Conservation (phyloP, 2,888 invertebrate genomes). For the Cantharis lateralis region DNA sequence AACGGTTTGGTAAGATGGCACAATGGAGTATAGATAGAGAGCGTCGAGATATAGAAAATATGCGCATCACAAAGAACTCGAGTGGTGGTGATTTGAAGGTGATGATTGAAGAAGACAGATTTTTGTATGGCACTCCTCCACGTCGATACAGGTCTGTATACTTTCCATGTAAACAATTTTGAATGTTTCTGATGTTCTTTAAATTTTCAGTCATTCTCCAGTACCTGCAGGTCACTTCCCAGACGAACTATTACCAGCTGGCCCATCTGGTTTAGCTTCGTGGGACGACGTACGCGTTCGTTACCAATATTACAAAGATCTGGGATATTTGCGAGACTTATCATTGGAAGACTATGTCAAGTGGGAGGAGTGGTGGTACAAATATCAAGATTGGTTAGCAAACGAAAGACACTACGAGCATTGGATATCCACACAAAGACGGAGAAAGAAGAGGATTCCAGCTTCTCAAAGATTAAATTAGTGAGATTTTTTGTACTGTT, state of each 20-base stretch:
- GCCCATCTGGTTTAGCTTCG: conserved; percentile 74
- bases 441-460: conserved; percentile 48
- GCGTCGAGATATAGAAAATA: conserved; percentile 82
- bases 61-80: conserved; percentile 74
- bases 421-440: conserved; percentile 62
- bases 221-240: conserved; percentile 79
- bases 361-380: conserved; percentile 96
- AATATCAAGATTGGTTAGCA: conserved; percentile 89
- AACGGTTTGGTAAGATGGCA: conserved; percentile 89
- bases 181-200: background rate
- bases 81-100: conserved; percentile 77
- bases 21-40: conserved; percentile 81
- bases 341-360: conserved; percentile 83
- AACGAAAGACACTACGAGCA: conserved; percentile 78
- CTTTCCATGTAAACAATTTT: background rate
- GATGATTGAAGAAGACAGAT: conserved; percentile 68
- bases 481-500: background rate
- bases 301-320: conserved; percentile 87
- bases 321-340: conserved; percentile 81
- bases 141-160: conserved; percentile 56
- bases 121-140: conserved; percentile 60
- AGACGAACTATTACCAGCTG: conserved; percentile 73
- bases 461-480: conserved; percentile 54
- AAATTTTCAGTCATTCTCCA: conserved; percentile 61
- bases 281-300: conserved; percentile 90